These are phyloP conservation scores for Nomada lathburiana DNA, from an alignment of 2,888 invertebrate species.

Conservation along the genomic window DNA sequence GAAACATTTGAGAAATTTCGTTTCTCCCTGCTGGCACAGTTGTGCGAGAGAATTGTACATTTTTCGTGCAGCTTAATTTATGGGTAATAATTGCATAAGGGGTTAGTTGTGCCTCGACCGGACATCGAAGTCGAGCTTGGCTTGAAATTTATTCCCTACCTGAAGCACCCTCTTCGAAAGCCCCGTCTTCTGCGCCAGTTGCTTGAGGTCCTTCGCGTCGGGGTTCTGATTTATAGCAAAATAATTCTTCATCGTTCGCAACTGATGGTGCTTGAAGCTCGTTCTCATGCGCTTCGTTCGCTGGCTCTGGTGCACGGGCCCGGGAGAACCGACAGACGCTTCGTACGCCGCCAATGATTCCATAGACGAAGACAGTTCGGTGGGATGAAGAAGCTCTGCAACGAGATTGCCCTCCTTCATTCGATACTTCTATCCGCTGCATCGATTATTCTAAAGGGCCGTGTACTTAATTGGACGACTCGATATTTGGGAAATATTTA, in stretches of 20 bases:
- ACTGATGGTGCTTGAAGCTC: conserved; percentile 99
- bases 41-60: too few relatives aligned
- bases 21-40: too few relatives aligned
- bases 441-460: not conserved
- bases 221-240: conserved; percentile 99
- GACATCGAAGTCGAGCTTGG: not conserved
- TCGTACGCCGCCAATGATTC: conserved; percentile 91
- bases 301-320: conserved; percentile 88
- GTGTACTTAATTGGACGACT: not conserved
- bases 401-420: conserved; percentile 63
- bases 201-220: conserved; percentile 99
- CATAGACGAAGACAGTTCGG: conserved; percentile 91
- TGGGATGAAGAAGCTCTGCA: conserved; percentile 90
- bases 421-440: conserved; percentile 3
- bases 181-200: conserved; percentile 99
- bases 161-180: conserved; percentile 98
- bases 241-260: conserved; percentile 99
- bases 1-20: too few relatives aligned
- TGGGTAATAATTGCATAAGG: too few relatives aligned
- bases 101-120: not conserved
- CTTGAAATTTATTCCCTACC: conserved; percentile 86
- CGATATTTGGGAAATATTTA: not conserved
- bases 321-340: conserved; percentile 90
- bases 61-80: too few relatives aligned
- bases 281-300: conserved; percentile 98